A percentile compares a stretch with the other conserved stretches of the same genome.
Conservation (phyloP, 2,797 vertebrate genomes). For the Megaceryle alcyon region DNA sequence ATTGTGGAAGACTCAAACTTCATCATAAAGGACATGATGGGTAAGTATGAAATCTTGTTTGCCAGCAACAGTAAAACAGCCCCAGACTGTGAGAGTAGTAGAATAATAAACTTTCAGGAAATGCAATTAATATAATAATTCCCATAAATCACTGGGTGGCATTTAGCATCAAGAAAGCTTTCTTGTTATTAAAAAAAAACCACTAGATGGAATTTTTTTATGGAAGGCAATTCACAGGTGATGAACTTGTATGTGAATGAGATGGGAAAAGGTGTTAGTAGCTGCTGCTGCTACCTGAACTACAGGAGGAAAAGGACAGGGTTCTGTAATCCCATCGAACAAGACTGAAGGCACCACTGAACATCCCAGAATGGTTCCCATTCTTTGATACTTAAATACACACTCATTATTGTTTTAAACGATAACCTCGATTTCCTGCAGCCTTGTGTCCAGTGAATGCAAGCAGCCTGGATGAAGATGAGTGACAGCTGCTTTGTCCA, state of each 20-base stretch:
- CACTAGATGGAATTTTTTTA: not conserved
- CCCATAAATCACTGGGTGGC: not conserved
- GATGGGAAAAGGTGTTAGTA: not conserved
- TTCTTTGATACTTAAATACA: not conserved
- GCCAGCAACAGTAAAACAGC: not conserved
- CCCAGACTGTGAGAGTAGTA: not conserved
- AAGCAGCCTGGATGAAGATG: not conserved
- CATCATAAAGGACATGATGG: not conserved
- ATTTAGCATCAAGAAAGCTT: not conserved
- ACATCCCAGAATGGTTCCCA: not conserved
- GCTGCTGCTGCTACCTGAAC: not conserved
- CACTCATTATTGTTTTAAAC: not conserved
- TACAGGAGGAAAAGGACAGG: not conserved
- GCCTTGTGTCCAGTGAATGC: not conserved
- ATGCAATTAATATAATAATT: slow-evolving; percentile 2
- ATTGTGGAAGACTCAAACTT: slow-evolving; percentile 1
- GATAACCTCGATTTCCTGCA: not conserved
- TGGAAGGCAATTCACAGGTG: not conserved
- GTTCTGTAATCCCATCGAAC: not conserved
- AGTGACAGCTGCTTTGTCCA: not conserved
- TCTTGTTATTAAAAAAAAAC: not conserved
- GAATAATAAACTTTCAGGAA: slow-evolving; percentile 9
- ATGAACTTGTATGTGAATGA: not conserved
- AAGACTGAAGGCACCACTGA: not conserved
- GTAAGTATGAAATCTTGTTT: slow-evolving; percentile 16